phyloP scores from a whole-genome alignment of 2,797 vertebrate genomes.

The Hypotaenidia philippensis region DNA sequence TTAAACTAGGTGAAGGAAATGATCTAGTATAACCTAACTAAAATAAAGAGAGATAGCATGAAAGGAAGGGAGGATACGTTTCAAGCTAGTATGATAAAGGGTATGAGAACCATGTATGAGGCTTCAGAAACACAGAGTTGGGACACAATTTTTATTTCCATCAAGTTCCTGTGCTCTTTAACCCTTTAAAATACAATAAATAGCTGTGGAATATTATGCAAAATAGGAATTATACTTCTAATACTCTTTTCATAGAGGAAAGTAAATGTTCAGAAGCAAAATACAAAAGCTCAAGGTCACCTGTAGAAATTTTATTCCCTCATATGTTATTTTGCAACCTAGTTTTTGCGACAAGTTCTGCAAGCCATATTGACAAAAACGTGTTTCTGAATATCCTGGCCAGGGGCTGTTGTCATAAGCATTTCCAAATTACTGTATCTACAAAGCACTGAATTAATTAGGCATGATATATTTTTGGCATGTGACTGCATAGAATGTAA shows the following conservation, averaged over 20 bases:
- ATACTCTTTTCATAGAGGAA: not conserved
- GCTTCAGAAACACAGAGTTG: not conserved
- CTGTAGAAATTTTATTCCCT: not conserved
- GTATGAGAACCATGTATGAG: not conserved
- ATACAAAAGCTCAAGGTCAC: not conserved
- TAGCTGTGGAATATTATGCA: not conserved
- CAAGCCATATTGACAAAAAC: slow-evolving; percentile 9
- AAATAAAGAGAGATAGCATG: rapidly evolving
- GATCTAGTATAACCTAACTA: not conserved
- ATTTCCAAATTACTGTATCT: slow-evolving; percentile 48
- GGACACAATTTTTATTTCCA: not conserved
- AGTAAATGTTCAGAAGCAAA: not conserved
- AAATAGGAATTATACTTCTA: not conserved
- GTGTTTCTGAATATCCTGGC: slow-evolving; percentile 1
- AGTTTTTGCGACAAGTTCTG: slow-evolving; percentile 30
- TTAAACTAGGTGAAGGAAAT: not conserved
- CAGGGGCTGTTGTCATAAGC: slow-evolving; percentile 42
- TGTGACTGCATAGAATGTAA: slow-evolving; percentile 25
- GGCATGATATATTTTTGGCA: slow-evolving; percentile 48
- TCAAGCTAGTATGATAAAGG: not conserved
- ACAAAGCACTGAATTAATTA: slow-evolving; percentile 55
- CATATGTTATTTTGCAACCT: not conserved
- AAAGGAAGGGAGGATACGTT: not conserved
- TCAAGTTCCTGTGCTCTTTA: not conserved
- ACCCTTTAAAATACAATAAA: not conserved